Evolutionary conservation across 2,113 vertebrate species (phyloP), one percentile per base, ranked within the genome.

Genomic region (Rhinoptilus africanus): DNA sequence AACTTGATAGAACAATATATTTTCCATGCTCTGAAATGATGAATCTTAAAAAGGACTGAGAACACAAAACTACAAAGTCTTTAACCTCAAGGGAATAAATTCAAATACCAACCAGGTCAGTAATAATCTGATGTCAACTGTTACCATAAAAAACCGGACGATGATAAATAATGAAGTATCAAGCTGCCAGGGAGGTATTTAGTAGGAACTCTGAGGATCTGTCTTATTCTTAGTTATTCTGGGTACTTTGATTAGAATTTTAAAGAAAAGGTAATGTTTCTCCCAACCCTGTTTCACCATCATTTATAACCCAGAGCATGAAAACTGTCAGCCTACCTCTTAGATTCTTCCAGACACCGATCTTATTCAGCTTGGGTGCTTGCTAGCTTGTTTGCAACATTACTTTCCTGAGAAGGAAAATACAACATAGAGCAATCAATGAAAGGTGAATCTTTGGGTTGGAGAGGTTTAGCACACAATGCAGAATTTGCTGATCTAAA

Each of bases 31-130:
- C 35, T 45, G 57, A 96, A 95, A 82, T 73, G 5, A 66, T 74
- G 64, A 89, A 92, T 95, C 92, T 95, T 84, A 82, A 96, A 87
- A 75, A 92, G 51, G 27, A 86, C 23, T 3, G 7, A 77, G 77
- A 83, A 85, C 9, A 60, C 35, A 59, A 81, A 93, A 72, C 37
- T 74, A 59, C 51, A 48, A 90, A 88, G 80, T 51, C 76, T 91
- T 94, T 86, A 93, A 84, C 56, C 86, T 73, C 85, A n/a, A 62
- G 39, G 53, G 72, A 91, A 86, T 84, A 90, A 84, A 84, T 81
- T 78, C 83, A 93, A 97, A 95, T 95, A 91, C 17, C 93, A 96
- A 45, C 27, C 35, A 91, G 86, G 73, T 91, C 73, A 86, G 51
- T 68, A 92, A 87, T 66, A 93, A 92, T 45, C 77, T 89, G 81